Percentiles rank a stretch among this genome's conserved stretches.
These are phyloP conservation scores for Sipha maydis DNA, from an alignment of 2,888 invertebrate genomes.

Conservation along the genomic window DNA sequence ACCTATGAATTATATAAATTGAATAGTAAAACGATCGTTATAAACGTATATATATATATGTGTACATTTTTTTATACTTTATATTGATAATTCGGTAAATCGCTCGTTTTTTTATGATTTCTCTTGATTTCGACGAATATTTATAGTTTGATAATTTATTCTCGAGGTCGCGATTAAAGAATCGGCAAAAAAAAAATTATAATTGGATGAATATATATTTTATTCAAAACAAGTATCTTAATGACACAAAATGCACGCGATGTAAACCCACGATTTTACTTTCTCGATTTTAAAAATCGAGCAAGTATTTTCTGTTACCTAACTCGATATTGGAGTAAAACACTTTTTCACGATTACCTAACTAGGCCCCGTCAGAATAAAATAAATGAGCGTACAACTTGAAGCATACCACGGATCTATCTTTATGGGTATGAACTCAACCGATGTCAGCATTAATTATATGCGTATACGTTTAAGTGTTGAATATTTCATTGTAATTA, in stretches of 20 bases:
- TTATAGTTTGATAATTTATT: conserved; percentile 46
- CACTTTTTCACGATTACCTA: background rate
- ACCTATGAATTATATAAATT: background rate
- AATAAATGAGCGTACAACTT: background rate
- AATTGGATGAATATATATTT: conserved; percentile 42
- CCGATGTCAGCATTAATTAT: background rate
- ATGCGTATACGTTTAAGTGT: background rate
- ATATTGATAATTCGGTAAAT: conserved; percentile 19
- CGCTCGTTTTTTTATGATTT: conserved; percentile 21
- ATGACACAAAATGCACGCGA: conserved; percentile 44
- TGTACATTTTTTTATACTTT: background rate
- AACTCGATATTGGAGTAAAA: background rate
- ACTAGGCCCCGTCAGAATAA: background rate
- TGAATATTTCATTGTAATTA: background rate
- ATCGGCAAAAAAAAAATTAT: conserved; percentile 52
- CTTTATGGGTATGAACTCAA: background rate
- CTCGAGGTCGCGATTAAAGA: conserved; percentile 33
- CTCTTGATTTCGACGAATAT: conserved; percentile 23
- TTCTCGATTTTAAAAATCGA: conserved; percentile 37
- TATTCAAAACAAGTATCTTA: conserved; percentile 50
- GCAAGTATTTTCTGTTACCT: conserved; percentile 26
- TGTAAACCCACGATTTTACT: conserved; percentile 41
- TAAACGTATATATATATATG: background rate
- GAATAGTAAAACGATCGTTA: background rate
- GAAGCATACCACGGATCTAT: background rate